Base-by-base conservation (phyloP, 2,888 invertebrate species). In the Hartigia nigra region DNA sequence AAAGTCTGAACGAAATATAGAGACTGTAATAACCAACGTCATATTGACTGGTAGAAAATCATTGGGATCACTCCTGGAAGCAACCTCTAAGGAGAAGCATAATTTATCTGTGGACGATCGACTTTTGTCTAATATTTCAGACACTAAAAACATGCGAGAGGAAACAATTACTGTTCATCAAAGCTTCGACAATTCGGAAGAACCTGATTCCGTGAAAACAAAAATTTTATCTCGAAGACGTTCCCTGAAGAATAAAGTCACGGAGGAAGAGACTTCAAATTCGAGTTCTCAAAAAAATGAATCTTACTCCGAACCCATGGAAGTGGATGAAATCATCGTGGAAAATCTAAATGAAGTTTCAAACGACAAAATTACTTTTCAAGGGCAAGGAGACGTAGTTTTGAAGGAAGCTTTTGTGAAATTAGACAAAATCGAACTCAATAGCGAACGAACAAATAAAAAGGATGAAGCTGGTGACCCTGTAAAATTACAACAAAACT, bases 291-390 rank as follows among this genome's bases (percentile, higher is more conserved):
- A 32, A 23, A 74, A 77, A 34, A 77, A 12, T 55, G 39, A 34
- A 32, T 31, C 31, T 3, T 3, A 12, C 1, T 31, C 31, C 31
- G 79, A 81, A 39, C 75, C 80, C 3, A 80, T 82, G 69, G 35
- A 78, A 74, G 76, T 78, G 12, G 74, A 77, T 12, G 75, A 77
- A 69, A 74, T 34, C 23, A 9, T 36, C 2, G 75, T 32, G 23
- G 75, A 35, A 31, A 34, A 35, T 34, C 12, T 31, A 35, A 75
- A 14, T 12, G 3, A 31, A 12, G 3, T 23, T 55, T 55, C 55
- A 23, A 55, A 9, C 55, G 55, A 55, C 2, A 55, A 55, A 55
- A 23, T 23, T 2, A 55, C 55, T 2, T 55, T 9, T 2, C 55
- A 55, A 23, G 55, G 31, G 31, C 31, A 14, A 31, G 14, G 3